Evolutionary conservation across 2,888 invertebrate species (phyloP), one percentile per base, ranked within the genome.

Genomic region (Stenotaenia linearis): DNA sequence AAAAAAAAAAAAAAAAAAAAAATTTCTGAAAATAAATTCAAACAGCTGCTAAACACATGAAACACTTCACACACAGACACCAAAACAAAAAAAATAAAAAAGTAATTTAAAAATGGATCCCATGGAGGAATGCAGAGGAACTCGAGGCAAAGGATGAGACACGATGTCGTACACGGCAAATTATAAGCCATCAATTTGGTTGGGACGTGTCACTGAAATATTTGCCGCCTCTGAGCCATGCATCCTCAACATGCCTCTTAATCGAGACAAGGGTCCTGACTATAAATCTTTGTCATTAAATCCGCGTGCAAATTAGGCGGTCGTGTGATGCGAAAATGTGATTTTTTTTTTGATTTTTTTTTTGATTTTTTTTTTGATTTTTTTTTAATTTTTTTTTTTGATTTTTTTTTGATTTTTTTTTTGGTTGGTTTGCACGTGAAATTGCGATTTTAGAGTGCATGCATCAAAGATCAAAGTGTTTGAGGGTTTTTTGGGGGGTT

Each of bases 141-240:
- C 15, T 45, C 45, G 5, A 25, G 69, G 9, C 69, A 25, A 28
- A 25, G n/a, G 25, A 69, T 69, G 69, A 69, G 25, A 69, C 69
- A 69, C 45, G 6, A 69, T 69, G 25, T 69, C 28, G 25, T 25
- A 69, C 25, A 69, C 45, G 69, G 9, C 69, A 69, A 69, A 69
- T 69, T 23, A 69, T 69, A 69, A 69, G 69, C 69, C 69, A 69
- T 69, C 69, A 69, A 69, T 69, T 69, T 69, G 25, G 12, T 28
- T 3, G 69, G 28, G 69, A 69, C 69, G 69, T 69, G 69, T 69
- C 69, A 69, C 28, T 69, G 28, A 69, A 69, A 69, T 69, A 69
- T 69, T 69, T 69, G 69, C 69, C 69, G 69, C 69, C 69, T 69
- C 69, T 69, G 69, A 69, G 69, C 69, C 69, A 69, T 69, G 69